phyloP scores from a whole-genome alignment of 1,140 invertebrate species.

The Drosophila ironensis region DNA sequence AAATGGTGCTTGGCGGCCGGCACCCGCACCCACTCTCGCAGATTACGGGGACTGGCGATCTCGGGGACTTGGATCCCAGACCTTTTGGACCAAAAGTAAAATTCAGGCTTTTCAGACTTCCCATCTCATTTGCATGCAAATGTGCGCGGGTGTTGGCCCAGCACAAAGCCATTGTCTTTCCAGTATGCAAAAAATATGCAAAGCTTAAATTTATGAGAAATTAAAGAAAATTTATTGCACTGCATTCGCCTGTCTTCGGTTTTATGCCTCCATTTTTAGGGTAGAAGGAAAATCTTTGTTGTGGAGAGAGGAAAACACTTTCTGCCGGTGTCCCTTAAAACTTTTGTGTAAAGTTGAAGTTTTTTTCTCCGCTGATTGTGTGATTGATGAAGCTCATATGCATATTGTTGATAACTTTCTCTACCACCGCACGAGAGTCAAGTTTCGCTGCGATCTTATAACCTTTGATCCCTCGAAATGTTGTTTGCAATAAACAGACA shows the following conservation, averaged over 20 bases:
- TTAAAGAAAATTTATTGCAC: slow-evolving; percentile 79
- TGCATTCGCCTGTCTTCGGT: slow-evolving; percentile 35
- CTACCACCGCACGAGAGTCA: no score
- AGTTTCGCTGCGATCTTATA: slow-evolving; percentile 1
- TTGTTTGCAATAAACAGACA: background rate
- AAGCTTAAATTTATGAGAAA: slow-evolving; percentile 78
- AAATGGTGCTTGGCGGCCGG: slow-evolving; percentile 76
- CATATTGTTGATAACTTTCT: slow-evolving; percentile 66
- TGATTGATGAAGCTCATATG: slow-evolving; percentile 60
- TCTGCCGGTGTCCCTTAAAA: slow-evolving; percentile 62
- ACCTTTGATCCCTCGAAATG: slow-evolving; percentile 27
- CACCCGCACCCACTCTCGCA: slow-evolving; percentile 68
- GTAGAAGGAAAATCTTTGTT: slow-evolving; percentile 21
- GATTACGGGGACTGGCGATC: background rate
- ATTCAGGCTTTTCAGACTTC: background rate
- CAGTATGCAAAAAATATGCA: slow-evolving; percentile 67
- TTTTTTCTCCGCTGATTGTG: slow-evolving; percentile 47
- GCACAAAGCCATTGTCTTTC: slow-evolving; percentile 72
- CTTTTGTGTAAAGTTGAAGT: background rate
- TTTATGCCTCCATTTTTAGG: background rate
- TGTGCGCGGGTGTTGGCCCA: slow-evolving; percentile 77
- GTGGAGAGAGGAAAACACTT: slow-evolving; percentile 56
- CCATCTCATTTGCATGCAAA: slow-evolving; percentile 74
- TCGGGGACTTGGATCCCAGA: no score
- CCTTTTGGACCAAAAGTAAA: slow-evolving; percentile 15